Base-by-base conservation (phyloP, 2,113 vertebrate species). In the Fregata magnificens region DNA sequence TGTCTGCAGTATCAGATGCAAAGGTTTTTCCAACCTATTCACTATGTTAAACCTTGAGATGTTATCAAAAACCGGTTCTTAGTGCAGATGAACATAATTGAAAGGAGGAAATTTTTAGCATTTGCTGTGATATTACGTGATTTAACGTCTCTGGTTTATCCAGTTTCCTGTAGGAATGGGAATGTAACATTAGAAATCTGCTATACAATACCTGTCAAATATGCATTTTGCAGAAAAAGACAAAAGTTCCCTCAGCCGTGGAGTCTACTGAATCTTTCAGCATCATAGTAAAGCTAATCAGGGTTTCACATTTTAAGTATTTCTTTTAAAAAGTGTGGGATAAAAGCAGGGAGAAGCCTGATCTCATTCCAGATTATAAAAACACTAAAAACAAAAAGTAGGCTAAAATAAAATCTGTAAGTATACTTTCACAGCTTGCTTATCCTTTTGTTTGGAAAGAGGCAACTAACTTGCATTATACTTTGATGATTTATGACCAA, bases 101-200 rank as follows among this genome's bases (percentile, higher is more conserved):
- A 66, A 93, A 92, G 31, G 17, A 69, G 20, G 21, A 67, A 9
- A 70, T 34, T 74, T 84, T 88, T 28, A 86, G 63, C 38, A 58
- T 86, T 87, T 95, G 12, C 52, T 89, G 56, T 79, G 58, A 58
- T 50, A 81, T 25, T 72, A 78, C 52, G 65, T 56, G 32, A 87
- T 86, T 73, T 87, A 82, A 21, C 4, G 5, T 72, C 49, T 77
- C 80, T 86, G 49, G 40, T 66, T 96, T 94, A 93, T 32, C 29
- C 53, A 78, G 84, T 83, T 87, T 81, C 88, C 82, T 74, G 67
- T 22, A 86, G 66, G 55, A 90, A 91, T 53, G 47, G 66, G 61
- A 96, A 91, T 16, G 67, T 88, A 96, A 95, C 52, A 89, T 76
- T 93, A 96, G 74, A 95, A 94, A 95, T 86, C 49, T 92, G 67